These are phyloP conservation scores for Melanostigma gelatinosum DNA, from an alignment of 2,113 vertebrate genomes.

Conservation along the genomic window DNA sequence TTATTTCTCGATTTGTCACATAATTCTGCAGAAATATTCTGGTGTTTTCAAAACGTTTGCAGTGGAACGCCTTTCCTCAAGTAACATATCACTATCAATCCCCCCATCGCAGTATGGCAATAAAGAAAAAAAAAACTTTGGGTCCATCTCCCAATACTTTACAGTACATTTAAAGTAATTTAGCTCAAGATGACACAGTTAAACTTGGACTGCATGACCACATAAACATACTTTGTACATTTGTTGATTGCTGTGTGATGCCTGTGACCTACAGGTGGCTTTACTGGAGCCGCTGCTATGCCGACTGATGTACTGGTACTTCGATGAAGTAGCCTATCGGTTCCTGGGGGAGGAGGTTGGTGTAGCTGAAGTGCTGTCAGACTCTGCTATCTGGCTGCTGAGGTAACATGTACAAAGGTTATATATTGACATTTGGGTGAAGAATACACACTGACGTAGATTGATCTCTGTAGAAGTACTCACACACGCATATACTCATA, in stretches of 20 bases:
- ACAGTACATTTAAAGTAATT: not conserved
- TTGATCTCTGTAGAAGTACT: not conserved
- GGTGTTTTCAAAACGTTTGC: not conserved
- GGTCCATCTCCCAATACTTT: not conserved
- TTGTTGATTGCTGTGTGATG: not conserved
- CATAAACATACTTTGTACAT: not conserved
- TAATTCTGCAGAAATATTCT: not conserved
- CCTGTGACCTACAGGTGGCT: constrained; percentile 56
- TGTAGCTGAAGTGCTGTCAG: constrained; percentile 73
- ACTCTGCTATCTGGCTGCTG: constrained; percentile 84
- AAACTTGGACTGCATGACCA: not conserved
- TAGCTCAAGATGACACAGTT: not conserved
- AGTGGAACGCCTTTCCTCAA: not conserved
- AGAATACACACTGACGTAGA: not conserved
- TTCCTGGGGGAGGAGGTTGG: constrained; percentile 83
- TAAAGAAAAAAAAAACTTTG: not conserved
- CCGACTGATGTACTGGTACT: constrained; percentile 62
- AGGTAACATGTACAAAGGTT: constrained; percentile 63
- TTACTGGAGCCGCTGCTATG: constrained; percentile 81
- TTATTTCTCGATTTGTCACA: not conserved
- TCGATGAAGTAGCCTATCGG: constrained; percentile 71
- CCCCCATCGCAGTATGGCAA: not conserved
- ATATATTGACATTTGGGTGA: not conserved
- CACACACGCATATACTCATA: not conserved
- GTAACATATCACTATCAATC: not conserved